Base-by-base conservation (phyloP, 1,140 invertebrate genomes). In the Dendroctonus ponderosae region DNA sequence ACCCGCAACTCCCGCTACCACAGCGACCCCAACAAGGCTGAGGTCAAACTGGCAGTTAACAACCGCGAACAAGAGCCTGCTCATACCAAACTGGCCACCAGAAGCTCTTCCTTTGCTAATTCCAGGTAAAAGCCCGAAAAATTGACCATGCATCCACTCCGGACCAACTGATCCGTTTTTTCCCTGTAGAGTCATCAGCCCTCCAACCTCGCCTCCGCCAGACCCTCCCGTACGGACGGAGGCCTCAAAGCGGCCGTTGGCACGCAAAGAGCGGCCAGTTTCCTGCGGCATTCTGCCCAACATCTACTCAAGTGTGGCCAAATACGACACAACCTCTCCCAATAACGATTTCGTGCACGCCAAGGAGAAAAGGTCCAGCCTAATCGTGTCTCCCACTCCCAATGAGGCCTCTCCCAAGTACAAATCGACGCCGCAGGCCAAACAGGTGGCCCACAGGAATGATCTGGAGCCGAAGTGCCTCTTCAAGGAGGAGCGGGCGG, bases 1-100 rank as follows among this genome's bases (percentile, higher is more conserved):
- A 85, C 87, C 11, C 82, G 87, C 68, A 82, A 85, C 4, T 82
- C 81, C 61, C 81, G 85, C 41, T 86, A 82, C 62, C 84, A 84
- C 76, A 89, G 82, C 72, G 87, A 88, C 78, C 84, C 85, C 2
- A 86, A 86, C 76, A 78, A 75, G 63, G 69, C 48, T 42, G 77
- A 79, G 65, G 73, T 78, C 11, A 71, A 73, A 62, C 49, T 76
- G 26, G 72, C 70, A 7, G 64, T 76, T 14, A 74, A 64, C 46
- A 80, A 79, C 62, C 78, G 79, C 15, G 75, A 80, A 50, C 67
- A 75, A n/a, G 79, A 76, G 76, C 78, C 41, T 75, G 75, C 26
- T 26, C 26, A 26, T 26, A 26, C 26, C 26, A 26, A 26, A 26
- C 26, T 26, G 67, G 73, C 77, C 57, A 72, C 79, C 68, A 66